Percentiles rank a stretch among this genome's conserved stretches.
Evolutionary conservation across 2,797 vertebrate genomes (phyloP).

Genomic region (Ispidina lecontei): DNA sequence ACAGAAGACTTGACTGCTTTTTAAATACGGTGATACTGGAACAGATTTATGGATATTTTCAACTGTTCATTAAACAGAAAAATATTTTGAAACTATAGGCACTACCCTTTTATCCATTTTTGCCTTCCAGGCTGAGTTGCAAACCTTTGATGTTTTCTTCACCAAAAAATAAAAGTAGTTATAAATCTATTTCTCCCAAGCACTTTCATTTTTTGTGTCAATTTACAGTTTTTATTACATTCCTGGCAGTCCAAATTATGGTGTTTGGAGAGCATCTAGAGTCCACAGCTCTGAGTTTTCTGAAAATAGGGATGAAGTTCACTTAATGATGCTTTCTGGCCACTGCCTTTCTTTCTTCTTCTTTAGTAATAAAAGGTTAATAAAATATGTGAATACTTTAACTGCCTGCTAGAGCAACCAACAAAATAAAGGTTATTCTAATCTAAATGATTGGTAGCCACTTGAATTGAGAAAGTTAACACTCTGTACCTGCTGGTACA

Average conservation of each 20-base stretch:
- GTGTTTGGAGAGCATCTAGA: constrained; percentile 47
- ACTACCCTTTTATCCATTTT: constrained; percentile 50
- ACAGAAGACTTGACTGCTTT: constrained; percentile 62
- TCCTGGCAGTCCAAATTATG: constrained; percentile 38
- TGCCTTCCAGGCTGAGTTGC: constrained; percentile 54
- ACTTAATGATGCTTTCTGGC: constrained; percentile 37
- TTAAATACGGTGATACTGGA: constrained; percentile 53
- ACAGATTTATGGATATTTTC: constrained; percentile 71
- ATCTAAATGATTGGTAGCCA: constrained; percentile 57
- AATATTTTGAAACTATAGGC: constrained; percentile 67
- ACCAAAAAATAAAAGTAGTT: constrained; percentile 54
- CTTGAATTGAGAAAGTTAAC: constrained; percentile 50
- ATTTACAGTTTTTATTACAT: constrained; percentile 66
- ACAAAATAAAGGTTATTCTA: constrained; percentile 58
- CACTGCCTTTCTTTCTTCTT: constrained; percentile 24
- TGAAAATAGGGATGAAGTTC: constrained; percentile 35
- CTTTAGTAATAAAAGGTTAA: constrained; percentile 62
- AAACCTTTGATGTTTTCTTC: constrained; percentile 67
- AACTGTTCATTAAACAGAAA: constrained; percentile 67
- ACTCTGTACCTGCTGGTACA: background rate
- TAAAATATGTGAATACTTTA: constrained; percentile 59
- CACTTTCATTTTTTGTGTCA: constrained; percentile 67
- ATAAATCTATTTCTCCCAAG: constrained; percentile 63
- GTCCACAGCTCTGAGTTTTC: constrained; percentile 35
- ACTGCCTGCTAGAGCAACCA: constrained; percentile 52